Evolutionary conservation across 2,113 vertebrate genomes (phyloP), one percentile per base, ranked within the genome.

Genomic region (Mobula hypostoma): DNA sequence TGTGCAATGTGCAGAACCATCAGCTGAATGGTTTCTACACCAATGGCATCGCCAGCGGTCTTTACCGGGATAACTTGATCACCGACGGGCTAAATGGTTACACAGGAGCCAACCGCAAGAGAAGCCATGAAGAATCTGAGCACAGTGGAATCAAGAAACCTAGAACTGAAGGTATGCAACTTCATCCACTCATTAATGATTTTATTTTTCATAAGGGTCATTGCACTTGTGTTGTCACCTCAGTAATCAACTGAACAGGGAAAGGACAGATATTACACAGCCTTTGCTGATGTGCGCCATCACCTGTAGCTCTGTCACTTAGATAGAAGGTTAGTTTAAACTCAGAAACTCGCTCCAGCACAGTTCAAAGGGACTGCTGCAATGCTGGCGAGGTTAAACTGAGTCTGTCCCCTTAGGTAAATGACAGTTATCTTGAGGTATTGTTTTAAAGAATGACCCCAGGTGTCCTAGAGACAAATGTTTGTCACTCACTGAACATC

Each of bases 1-100:
- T 99, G 95, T 97, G 97, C 96, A 98, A 97, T 95, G 96, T 98
- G 95, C 98, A 98, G 97, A 98, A 98, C 95, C 97, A 98, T 96
- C 98, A 97, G 72, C 96, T 97, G 95, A 96, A 95, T 94, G 96
- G 94, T 94, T 97, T 97, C 95, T 97, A 95, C 97, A 97, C 97
- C 95, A 98, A 97, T 96, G 97, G 97, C 66, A 95, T 95, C 96
- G 96, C 96, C 96, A 97, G 96, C 88, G 97, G 97, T 88, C 96
- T 96, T 96, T 95, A 96, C 76, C 95, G 97, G 96, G 96, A 95
- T 94, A 94, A 94, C 40, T 95, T 95, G 94, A 96, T 96, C 94
- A 96, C 94, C 68, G 96, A 94, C 85, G 95, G 96, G 87, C 95
- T 97, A 95, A 98, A 96, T 95, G 96, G 97, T 94, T 96, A 96